phyloP scores from a whole-genome alignment of 2,888 invertebrate species.

The Drosophila lutescens region DNA sequence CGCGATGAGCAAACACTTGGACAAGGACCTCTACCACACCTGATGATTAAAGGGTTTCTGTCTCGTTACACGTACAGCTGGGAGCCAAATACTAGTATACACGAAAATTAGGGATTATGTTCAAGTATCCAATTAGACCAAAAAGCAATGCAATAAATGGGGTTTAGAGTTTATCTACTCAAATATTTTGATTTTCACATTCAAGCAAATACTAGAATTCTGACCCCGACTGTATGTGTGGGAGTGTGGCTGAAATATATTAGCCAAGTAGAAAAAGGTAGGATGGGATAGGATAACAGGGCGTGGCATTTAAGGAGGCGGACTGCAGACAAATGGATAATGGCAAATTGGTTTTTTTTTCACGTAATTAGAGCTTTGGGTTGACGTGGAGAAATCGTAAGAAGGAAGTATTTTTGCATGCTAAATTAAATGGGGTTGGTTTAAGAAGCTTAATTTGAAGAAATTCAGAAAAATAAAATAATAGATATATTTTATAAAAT shows the following conservation, averaged over 20 bases:
- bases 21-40: conserved; percentile 32
- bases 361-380: conserved; percentile 17
- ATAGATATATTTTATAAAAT: no score
- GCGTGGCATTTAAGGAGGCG: conserved; percentile 1
- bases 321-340: conserved; percentile 26
- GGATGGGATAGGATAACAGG: conserved; percentile 21
- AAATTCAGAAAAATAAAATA: no score
- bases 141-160: no score
- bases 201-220: neutral
- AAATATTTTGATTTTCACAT: neutral
- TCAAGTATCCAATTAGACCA: neutral
- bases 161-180: neutral
- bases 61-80: neutral
- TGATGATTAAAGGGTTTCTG: conserved; percentile 36
- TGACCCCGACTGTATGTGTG: neutral
- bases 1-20: conserved; percentile 42
- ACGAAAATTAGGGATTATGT: neutral
- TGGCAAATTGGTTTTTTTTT: conserved; percentile 9
- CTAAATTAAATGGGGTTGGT: neutral
- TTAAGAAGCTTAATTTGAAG: neutral
- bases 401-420: conserved; percentile 14
- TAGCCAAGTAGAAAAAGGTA: conserved; percentile 4
- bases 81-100: neutral
- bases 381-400: conserved; percentile 17
- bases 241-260: conserved; percentile 15